Evolutionary conservation across 2,113 vertebrate species (phyloP).

Genomic region (Diglossa brunneiventris): DNA sequence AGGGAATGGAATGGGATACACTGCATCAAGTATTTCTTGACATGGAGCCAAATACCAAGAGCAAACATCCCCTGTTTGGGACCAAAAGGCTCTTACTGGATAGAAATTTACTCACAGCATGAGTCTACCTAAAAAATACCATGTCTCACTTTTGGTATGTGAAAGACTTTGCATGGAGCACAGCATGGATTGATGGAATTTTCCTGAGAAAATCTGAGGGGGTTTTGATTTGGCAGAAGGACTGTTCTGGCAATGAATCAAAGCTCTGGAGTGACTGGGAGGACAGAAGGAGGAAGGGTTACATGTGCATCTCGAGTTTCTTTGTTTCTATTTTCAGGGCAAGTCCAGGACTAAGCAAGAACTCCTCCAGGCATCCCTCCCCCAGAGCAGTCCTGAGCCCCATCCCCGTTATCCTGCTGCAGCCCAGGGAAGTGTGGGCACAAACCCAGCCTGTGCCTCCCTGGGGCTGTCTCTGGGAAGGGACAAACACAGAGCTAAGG

Average conservation of each 20-base stretch:
- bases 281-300: neutral
- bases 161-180: neutral
- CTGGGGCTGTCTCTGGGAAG: neutral
- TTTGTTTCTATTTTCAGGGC: constrained; percentile 25
- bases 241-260: neutral
- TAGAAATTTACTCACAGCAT: neutral
- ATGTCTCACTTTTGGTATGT: neutral
- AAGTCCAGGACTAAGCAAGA: neutral
- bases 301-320: neutral
- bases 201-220: neutral
- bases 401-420: neutral
- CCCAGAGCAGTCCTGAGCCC: neutral
- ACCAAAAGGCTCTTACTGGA: neutral
- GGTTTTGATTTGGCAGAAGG: constrained; percentile 6
- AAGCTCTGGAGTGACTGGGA: neutral
- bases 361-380: neutral
- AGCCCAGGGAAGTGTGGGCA: neutral
- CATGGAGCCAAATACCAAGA: neutral
- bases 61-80: neutral
- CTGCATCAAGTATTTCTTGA: neutral
- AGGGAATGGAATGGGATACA: rapidly evolving
- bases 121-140: neutral
- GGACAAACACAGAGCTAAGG: neutral
- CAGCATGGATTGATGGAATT: neutral
- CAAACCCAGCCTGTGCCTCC: neutral